Base-by-base conservation (phyloP, 2,888 invertebrate genomes). In the Heteromurus nitidus region DNA sequence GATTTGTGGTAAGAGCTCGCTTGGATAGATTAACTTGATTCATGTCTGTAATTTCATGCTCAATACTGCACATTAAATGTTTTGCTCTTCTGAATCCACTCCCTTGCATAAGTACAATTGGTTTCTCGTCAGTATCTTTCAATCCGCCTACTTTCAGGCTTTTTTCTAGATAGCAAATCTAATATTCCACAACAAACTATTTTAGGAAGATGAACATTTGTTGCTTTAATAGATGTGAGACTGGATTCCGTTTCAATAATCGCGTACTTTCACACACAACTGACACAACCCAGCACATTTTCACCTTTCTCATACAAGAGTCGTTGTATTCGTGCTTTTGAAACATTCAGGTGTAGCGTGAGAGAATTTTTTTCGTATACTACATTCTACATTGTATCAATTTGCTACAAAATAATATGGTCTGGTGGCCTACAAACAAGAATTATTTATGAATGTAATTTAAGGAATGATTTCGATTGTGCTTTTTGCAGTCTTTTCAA, bases 1-100 rank as follows among this genome's bases (percentile, higher is more conserved):
- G 75, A 58, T 75, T 55, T 68, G 75, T 68, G 58, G 67, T 68
- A 74, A 64, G 53, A 62, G 76, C 76, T 62, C 50, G 44, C 18
- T 28, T 60, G 76, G 76, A 47, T 69, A 77, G 76, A 76, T 77
- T 77, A 69, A 77, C 69, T 77, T 77, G 76, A 77, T 69, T 69
- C 76, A 77, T 77, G 47, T 47, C 31, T 50, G 76, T 69, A 77
- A 77, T 77, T 76, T 77, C 62, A 69, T 20, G 50, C 69, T 69
- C 24, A 47, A 65, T 50, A 74, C 74, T 24, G 53, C 22, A 36
- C 69, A 26, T 65, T 74, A 36, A 60, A 13, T 55, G 58, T 24
- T 58, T 28, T n/a, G 13, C 42, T n/a, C 3, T 31, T n/a, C 13
- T 20, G 24, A 42, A 42, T 42, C 24, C 44, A 22, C 36, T 50